A percentile compares a stretch with the other conserved stretches of the same genome.
These are phyloP conservation scores for Aphaenogaster ashmeadi DNA, from an alignment of 1,140 invertebrate genomes.

Conservation along the genomic window DNA sequence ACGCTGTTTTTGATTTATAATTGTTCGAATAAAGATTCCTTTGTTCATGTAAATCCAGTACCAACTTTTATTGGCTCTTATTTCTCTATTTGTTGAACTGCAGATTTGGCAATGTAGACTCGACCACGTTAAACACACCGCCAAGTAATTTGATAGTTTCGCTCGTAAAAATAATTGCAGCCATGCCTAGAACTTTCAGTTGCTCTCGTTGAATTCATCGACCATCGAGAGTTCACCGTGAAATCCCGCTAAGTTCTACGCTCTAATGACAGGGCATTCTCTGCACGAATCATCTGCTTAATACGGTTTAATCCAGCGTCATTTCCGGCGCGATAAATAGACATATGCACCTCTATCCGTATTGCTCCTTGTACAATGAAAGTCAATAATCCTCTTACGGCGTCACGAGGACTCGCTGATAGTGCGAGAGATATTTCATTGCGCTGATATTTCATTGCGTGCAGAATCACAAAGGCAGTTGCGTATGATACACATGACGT, in stretches of 20 bases:
- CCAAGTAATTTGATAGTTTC: not conserved
- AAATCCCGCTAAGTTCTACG: not conserved
- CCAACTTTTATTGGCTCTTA: too few species aligned
- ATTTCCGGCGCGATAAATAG: slow-evolving; percentile 26
- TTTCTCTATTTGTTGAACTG: too few species aligned
- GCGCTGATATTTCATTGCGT: not conserved
- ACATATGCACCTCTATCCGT: not conserved
- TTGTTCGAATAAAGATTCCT: too few species aligned
- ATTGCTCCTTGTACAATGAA: not conserved
- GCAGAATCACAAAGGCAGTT: slow-evolving; percentile 18
- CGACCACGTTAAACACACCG: not conserved
- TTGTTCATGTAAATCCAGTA: too few species aligned
- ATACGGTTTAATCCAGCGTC: not conserved
- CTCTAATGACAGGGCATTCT: not conserved
- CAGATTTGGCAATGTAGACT: not conserved
- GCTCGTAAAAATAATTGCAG: not conserved
- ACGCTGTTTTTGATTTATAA: too few species aligned
- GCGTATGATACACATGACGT: slow-evolving; percentile 6
- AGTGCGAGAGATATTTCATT: slow-evolving; percentile 19
- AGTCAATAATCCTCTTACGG: slow-evolving; percentile 32
- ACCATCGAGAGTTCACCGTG: not conserved
- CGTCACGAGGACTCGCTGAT: not conserved
- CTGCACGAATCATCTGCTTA: not conserved
- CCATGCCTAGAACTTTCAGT: not conserved
- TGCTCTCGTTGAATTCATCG: not conserved